These are phyloP conservation scores for Hippopotamyrus pictus DNA, from an alignment of 2,797 vertebrate species.

Conservation along the genomic window DNA sequence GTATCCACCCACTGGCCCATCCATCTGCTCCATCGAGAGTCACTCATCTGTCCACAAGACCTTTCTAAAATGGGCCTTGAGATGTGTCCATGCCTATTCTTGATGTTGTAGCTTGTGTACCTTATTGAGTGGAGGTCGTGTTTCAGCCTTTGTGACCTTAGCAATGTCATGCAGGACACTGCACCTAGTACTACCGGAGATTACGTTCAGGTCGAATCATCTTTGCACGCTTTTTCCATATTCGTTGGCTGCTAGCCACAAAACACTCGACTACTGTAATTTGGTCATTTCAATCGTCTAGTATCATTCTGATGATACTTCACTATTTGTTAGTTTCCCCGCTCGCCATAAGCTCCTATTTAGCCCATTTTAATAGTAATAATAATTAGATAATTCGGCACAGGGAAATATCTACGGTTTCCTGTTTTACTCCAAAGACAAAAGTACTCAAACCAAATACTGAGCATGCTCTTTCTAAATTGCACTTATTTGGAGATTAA, in stretches of 20 bases:
- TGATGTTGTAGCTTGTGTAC: not conserved
- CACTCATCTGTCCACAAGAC: not conserved
- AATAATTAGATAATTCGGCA: not conserved
- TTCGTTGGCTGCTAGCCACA: not conserved
- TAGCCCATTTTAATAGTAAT: not conserved
- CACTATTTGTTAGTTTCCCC: not conserved
- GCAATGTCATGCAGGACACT: not conserved
- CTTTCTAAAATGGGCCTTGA: not conserved
- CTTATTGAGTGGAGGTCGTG: not conserved
- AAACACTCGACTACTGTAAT: not conserved
- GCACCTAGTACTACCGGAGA: not conserved
- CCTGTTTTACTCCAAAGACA: not conserved
- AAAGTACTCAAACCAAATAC: not conserved
- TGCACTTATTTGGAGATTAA: not conserved
- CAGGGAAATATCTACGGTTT: not conserved
- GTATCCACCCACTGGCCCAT: not conserved
- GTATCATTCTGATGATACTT: not conserved
- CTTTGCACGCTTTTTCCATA: not conserved
- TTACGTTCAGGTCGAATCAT: not conserved
- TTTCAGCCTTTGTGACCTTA: not conserved
- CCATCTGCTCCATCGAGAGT: too few species aligned
- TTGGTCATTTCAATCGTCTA: not conserved
- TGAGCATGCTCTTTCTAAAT: not conserved
- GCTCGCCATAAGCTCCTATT: too few species aligned
- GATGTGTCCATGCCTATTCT: not conserved